These are phyloP conservation scores for Melanerpes aurifrons DNA, from an alignment of 2,113 vertebrate genomes.

Conservation along the genomic window DNA sequence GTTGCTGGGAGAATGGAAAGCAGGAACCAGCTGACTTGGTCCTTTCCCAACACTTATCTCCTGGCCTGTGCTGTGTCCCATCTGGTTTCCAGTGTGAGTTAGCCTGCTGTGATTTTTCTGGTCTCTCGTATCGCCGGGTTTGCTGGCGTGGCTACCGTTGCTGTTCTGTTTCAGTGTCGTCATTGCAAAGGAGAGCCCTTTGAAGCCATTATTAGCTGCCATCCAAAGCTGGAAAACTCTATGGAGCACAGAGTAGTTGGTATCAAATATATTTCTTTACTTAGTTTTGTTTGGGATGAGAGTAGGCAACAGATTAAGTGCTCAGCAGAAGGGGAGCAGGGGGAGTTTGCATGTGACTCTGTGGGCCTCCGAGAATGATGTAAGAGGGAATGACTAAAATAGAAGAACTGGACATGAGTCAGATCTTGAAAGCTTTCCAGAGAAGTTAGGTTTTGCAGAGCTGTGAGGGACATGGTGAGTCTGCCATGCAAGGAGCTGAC, in stretches of 20 bases:
- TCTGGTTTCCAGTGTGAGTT: neutral
- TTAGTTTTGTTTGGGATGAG: neutral
- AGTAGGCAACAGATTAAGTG: neutral
- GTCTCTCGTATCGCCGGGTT: neutral
- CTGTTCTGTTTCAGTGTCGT: neutral
- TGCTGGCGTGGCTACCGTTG: neutral
- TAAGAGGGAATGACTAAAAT: slow-evolving; percentile 73
- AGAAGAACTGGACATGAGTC: slow-evolving; percentile 73
- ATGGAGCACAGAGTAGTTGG: neutral
- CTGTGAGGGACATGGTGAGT: slow-evolving; percentile 50
- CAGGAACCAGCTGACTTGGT: slow-evolving; percentile 7
- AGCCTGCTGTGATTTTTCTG: neutral
- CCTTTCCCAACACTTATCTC: slow-evolving; percentile 18
- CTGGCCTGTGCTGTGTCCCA: slow-evolving; percentile 2
- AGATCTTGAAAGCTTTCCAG: slow-evolving; percentile 71
- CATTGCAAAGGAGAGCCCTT: neutral
- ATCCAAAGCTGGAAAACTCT: neutral
- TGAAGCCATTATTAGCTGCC: neutral
- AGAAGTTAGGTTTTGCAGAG: slow-evolving; percentile 56
- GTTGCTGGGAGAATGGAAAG: neutral
- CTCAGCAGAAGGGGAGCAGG: neutral
- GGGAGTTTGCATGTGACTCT: slow-evolving; percentile 47
- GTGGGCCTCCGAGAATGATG: slow-evolving; percentile 68
- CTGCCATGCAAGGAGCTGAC: slow-evolving; percentile 25
- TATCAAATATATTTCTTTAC: neutral